Base-by-base conservation (phyloP, 2,113 vertebrate species). In the Apodemus speciosus region DNA sequence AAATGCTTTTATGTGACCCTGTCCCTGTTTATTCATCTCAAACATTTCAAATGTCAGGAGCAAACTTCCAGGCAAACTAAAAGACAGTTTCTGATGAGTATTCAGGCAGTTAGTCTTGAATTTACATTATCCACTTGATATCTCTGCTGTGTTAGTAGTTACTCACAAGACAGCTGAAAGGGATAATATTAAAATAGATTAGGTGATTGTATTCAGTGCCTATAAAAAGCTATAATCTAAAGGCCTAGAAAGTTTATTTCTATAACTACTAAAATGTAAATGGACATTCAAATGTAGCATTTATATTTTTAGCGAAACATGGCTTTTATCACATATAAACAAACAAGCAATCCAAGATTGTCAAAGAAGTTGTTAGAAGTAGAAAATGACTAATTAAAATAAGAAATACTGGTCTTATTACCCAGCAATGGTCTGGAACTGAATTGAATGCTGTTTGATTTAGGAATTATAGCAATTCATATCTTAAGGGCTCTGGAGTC, bases 401-500 rank as follows among this genome's bases (percentile, higher is more conserved):
- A 96, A 96, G 93, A 97, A 96, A 96, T 96, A 96, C 96, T 75
- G 88, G 72, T 96, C 96, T 97, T 97, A 96, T 97, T 97, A 96
- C 93, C 91, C 96, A 88, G 95, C 92, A 95, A 93, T 97, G 96
- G 94, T 97, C 97, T 97, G 95, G 95, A 93, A 91, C 91, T 83
- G 95, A 96, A 97, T 49, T 96, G 96, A 97, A 97, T 97, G 95
- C 95, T 93, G 95, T 97, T 97, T 97, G 96, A 97, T 96, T 97
- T 97, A 96, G 95, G 97, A 97, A 97, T 97, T 97, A 97, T 21
- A 97, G 96, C 97, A 97, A 97, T 97, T 97, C 95, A 97, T 97
- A 88, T 97, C 95, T 95, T 92, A 95, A 96, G 96, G 96, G 95
- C 91, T 79, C 92, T 93, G 89, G 91, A 96, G 95, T 91, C 96